Evolutionary conservation across 2,888 invertebrate species (phyloP).

Genomic region (Tipula unca): DNA sequence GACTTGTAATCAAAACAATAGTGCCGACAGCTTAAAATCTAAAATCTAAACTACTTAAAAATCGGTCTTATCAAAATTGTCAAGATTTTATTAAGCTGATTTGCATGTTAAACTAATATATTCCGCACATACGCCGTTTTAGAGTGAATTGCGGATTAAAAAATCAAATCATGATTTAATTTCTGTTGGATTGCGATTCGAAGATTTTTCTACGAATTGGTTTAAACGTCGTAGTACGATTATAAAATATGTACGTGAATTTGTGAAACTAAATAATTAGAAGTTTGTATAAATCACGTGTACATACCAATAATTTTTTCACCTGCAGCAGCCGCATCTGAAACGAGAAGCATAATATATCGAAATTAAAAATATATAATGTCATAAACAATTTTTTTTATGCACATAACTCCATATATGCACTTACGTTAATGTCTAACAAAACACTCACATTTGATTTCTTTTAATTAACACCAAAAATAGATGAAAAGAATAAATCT

Average conservation of each 20-base stretch:
- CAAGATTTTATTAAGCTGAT: background rate
- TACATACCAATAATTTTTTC: background rate
- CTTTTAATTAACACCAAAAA: background rate
- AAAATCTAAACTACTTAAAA: background rate
- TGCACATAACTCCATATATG: background rate
- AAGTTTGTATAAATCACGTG: background rate
- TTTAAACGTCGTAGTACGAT: too few relatives aligned
- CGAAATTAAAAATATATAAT: background rate
- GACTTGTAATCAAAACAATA: background rate
- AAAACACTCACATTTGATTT: background rate
- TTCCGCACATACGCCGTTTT: too few relatives aligned
- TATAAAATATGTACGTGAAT: background rate
- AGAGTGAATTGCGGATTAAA: background rate
- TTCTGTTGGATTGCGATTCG: background rate
- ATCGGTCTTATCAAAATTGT: background rate
- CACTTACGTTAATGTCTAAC: background rate
- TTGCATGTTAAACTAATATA: background rate
- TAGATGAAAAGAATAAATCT: background rate
- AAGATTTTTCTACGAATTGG: too few relatives aligned
- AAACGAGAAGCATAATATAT: background rate
- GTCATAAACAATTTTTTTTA: background rate
- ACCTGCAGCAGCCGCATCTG: background rate
- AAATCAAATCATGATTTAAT: background rate
- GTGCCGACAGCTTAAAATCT: background rate
- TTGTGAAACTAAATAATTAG: background rate